Evolutionary conservation across 2,113 vertebrate species (phyloP).

Genomic region (Puntigrus tetrazona): DNA sequence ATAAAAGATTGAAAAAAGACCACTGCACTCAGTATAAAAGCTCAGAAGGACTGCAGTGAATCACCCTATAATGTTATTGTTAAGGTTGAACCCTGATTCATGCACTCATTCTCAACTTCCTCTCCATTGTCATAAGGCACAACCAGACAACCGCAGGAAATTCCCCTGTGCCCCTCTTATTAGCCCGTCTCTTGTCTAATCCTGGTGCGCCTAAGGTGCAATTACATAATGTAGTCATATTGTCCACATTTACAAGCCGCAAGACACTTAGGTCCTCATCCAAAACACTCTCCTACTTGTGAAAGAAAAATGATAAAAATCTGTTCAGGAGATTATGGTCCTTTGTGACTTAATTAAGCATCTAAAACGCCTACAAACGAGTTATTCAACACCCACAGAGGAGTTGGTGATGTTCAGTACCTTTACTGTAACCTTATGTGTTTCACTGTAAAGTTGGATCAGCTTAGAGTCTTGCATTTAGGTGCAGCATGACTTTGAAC

Average conservation of each 20-base stretch:
- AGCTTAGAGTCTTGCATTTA: neutral
- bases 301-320: neutral
- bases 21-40: neutral
- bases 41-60: conserved; percentile 36
- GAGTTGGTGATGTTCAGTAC: neutral
- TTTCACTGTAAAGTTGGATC: neutral
- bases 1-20: conserved; percentile 19
- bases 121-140: conserved; percentile 56
- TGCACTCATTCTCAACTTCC: conserved; percentile 49
- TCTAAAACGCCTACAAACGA: neutral
- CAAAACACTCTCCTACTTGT: conserved; percentile 8
- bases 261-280: neutral
- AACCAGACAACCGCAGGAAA: conserved; percentile 52
- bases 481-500: neutral
- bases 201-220: neutral
- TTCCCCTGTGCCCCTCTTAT: conserved; percentile 45
- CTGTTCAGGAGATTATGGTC: neutral
- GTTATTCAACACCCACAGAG: neutral
- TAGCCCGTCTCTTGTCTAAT: conserved; percentile 52
- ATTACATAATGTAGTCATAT: conserved; percentile 20
- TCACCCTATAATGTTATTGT: conserved; percentile 57
- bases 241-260: neutral
- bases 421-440: conserved; percentile 5
- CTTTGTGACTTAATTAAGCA: neutral
- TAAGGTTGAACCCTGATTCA: conserved; percentile 50